Evolutionary conservation across 2,797 vertebrate species (phyloP), one percentile per base, ranked within the genome.

Genomic region (Paratrypauchen microcephalus): DNA sequence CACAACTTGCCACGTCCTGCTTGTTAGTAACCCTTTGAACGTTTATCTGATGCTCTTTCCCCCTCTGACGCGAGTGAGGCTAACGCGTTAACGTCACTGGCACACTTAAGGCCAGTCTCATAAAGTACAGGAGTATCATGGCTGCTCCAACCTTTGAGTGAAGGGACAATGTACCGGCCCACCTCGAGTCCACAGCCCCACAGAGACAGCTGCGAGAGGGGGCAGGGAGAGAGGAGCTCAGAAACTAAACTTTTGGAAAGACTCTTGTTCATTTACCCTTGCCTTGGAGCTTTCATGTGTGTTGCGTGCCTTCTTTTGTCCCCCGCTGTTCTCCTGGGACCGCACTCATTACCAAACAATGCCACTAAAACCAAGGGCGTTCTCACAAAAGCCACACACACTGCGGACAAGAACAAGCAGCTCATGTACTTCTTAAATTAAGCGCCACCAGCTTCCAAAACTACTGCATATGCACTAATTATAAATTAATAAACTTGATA

Each of bases 341-440:
- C 28, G 32, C 28, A 54, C 79, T 88, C 83, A 88, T 92, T 89
- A 87, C 77, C 69, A 71, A 85, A 76, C 71, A 71, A 72, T 28
- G 16, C 68, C 74, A 64, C 84, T 79, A 83, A 81, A 60, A 83
- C 74, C 82, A 87, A 90, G 87, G 87, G 84, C 87, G 56, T 71
- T 62, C 45, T 66, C 59, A 74, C 65, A 66, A 69, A 18, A 28
- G 59, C 32, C 59, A 45, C 36, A 58, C 59, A 71, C 21, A 69
- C 76, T 23, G 39, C 54, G 69, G 30, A 50, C 45, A 28, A 36
- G 48, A 28, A 60, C 70, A 65, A 56, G 69, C 55, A 16, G 62
- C 48, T 52, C 23, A 68, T 36, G 41, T 18, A 56, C 9, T 1
- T 12, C 23, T 61, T 71, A 41, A 61, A 18, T 56, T 32, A 78